These are phyloP conservation scores for Montipora cactus DNA, from an alignment of 64 coral and sea anemone genomes.

Conservation along the genomic window DNA sequence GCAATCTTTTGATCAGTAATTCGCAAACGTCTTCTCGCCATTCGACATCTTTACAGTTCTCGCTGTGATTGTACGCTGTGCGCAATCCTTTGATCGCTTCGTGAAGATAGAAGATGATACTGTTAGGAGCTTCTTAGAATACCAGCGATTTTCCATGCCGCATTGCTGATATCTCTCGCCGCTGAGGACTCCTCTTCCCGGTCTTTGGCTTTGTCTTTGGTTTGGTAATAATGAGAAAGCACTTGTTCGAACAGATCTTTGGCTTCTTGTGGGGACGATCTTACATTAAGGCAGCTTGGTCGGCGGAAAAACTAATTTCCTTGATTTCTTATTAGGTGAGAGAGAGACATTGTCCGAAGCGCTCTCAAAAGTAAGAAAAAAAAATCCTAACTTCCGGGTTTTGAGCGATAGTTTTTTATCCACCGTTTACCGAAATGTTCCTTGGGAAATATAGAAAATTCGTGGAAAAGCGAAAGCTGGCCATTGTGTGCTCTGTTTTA, in stretches of 20 bases:
- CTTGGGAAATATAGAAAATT: background rate
- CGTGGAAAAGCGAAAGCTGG: background rate
- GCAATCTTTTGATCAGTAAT: constrained; percentile 59
- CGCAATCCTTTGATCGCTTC: constrained; percentile 72
- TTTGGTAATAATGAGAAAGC: constrained; percentile 65
- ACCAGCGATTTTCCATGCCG: constrained; percentile 67
- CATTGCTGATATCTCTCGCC: constrained; percentile 75
- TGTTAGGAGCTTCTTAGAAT: constrained; percentile 17
- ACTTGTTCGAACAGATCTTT: constrained; percentile 26
- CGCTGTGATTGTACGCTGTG: constrained; percentile 34
- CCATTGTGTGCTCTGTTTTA: no score
- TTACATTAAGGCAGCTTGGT: background rate
- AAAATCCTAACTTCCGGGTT: background rate
- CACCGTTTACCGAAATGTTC: no score
- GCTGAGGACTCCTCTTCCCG: constrained; percentile 66
- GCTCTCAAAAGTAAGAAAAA: background rate
- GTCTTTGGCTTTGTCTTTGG: constrained; percentile 54
- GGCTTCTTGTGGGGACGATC: background rate
- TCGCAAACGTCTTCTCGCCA: constrained; percentile 63
- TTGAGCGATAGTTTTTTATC: no score
- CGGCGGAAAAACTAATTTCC: constrained; percentile 35
- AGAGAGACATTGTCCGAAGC: background rate
- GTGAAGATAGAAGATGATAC: constrained; percentile 64
- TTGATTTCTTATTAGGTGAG: constrained; percentile 1
- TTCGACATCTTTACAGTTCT: constrained; percentile 33